Base-by-base conservation (phyloP, 2,113 vertebrate species). In the Fulica atra region DNA sequence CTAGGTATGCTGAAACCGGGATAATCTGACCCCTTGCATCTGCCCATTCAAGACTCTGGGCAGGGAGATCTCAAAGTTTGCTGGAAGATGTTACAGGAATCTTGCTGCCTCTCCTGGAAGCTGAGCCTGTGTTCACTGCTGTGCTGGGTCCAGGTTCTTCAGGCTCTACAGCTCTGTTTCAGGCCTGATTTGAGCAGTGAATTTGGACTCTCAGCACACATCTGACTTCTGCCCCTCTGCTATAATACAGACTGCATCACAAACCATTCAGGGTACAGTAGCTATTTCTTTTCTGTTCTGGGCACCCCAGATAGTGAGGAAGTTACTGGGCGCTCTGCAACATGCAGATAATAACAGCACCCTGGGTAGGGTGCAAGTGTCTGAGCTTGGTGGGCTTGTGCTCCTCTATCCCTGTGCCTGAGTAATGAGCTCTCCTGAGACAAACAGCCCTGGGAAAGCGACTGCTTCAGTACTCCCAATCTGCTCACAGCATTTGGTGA, bases 281-380 rank as follows among this genome's bases (percentile, higher is more conserved):
- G 69, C 11, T 82, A 10, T 46, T 54, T 40, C 5, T 14, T 50
- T 44, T n/a, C 35, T 82, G 8, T 44, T 57, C 40, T 81, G 56
- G 36, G 63, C 10, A 8, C 13, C 19, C 8, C 2, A 24, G 29
- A 8, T 25, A 8, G 13, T 11, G 25, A 15, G 20, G 16, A 80
- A 23, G 33, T 46, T 69, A 23, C 23, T 20, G 63, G 66, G 6
- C 11, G 3, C n/a, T 48, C 26, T 53, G n/a, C 18, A 28, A 28
- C 18, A 8, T 0, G 0, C 8, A 13, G 35, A 14, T 11, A 60
- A 54, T 28, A 21, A 9, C 23, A 40, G 19, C 1, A 8, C 3
- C 35, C 23, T 74, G 35, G 10, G 7, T 60, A 19, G 15, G 9
- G 4, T 57, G 33, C 2, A 5, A 65, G 24, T 20, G 15, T 56